Evolutionary conservation across 2,888 invertebrate species (phyloP).

Genomic region (Cylindroiulus punctatus): DNA sequence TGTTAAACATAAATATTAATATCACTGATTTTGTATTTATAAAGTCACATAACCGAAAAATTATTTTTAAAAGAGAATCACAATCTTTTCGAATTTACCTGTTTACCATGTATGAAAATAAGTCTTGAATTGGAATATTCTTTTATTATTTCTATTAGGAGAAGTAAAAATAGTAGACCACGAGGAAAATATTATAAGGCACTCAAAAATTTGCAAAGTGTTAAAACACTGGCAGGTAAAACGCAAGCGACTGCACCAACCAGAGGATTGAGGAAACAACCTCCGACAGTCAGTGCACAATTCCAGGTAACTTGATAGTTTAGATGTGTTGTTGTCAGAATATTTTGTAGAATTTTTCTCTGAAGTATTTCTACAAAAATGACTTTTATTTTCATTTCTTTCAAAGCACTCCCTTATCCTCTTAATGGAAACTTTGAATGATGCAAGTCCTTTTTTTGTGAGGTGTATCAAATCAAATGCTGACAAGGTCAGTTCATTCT

Average conservation of each 20-base stretch:
- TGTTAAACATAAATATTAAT: too few relatives aligned
- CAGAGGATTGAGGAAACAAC: constrained; percentile 79
- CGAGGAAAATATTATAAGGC: constrained; percentile 74
- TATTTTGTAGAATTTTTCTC: too few relatives aligned
- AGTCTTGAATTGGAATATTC: background rate
- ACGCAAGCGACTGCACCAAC: constrained; percentile 68
- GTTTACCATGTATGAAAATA: too few relatives aligned
- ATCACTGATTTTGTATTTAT: too few relatives aligned
- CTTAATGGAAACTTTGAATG: constrained; percentile 92
- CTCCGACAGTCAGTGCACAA: constrained; percentile 92
- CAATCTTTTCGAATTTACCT: too few relatives aligned
- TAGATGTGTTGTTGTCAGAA: background rate
- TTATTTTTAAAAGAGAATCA: too few relatives aligned
- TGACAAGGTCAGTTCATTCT: constrained; percentile 73
- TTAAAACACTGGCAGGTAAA: constrained; percentile 87
- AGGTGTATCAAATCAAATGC: constrained; percentile 96
- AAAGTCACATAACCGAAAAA: too few relatives aligned
- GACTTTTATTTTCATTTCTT: constrained; percentile 46
- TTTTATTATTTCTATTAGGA: constrained; percentile 71
- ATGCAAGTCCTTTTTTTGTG: constrained; percentile 85
- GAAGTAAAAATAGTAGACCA: constrained; percentile 92
- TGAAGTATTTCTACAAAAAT: too few relatives aligned
- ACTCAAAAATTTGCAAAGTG: constrained; percentile 91
- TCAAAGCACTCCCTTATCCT: constrained; percentile 86
- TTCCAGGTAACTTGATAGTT: constrained; percentile 76